Base-by-base conservation (phyloP, 2,888 invertebrate genomes). In the Epicampocera succincta region DNA sequence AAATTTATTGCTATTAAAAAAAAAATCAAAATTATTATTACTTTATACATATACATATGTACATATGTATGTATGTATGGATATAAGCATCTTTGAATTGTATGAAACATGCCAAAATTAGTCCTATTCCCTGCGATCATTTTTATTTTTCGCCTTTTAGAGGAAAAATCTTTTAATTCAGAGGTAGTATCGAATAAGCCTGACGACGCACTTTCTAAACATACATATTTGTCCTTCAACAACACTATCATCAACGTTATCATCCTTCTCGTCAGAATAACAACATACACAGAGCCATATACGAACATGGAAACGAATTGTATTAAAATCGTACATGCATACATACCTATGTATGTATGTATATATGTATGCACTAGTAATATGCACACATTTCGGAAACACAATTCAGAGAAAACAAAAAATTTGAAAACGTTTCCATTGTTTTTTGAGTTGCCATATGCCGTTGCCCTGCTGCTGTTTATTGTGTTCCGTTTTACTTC, bases 361-460 rank as follows among this genome's bases (percentile, higher is more conserved):
- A n/a, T n/a, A n/a, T n/a, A 42, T 11, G 17, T 58, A 69, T 44
- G 33, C 33, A 25, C 3, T 25, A 25, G 25, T 52, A 54, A 38
- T 63, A 63, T 21, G 52, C 72, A 61, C 50, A 50, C 60, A 52
- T 56, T 65, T 65, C 65, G 38, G n/a, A 66, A 66, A 54, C 73
- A 74, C 54, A 73, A 76, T 83, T 76, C 79, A 79, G 61, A 80
- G 76, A 68, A 76, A 80, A 69, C 50, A 65, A 54, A 29, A 76
- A 69, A 19, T 21, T 58, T 63, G 58, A 61, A 76, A 84, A 79
- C 73, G 38, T 81, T 78, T 84, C 69, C 81, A 81, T 82, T 83
- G 80, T 83, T 33, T 33, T 78, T 71, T 66, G 71, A 71, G 78
- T 82, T 82, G 77, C 82, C 82, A 82, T 83, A 80, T 81, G 78